Conservation (phyloP, 2,113 vertebrate genomes). For the Upupa epops region DNA sequence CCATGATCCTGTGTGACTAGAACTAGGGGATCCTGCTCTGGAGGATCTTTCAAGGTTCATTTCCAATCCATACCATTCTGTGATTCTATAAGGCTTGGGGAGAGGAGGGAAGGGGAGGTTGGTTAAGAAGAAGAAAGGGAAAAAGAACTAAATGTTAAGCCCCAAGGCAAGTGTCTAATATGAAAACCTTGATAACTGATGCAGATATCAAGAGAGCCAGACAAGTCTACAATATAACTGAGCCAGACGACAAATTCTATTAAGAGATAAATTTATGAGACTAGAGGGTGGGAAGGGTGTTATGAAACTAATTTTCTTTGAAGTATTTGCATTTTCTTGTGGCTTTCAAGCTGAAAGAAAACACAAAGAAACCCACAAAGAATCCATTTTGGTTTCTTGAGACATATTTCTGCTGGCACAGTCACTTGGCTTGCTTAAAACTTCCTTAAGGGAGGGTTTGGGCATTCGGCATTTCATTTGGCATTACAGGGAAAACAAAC, state of each 20-base stretch:
- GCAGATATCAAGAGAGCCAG: not conserved
- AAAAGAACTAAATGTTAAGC: not conserved
- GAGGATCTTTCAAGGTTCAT: too few relatives aligned
- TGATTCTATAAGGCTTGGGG: too few relatives aligned
- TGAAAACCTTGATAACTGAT: not conserved
- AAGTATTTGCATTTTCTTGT: not conserved
- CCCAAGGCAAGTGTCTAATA: not conserved
- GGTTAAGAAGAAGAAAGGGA: not conserved
- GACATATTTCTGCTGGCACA: not conserved
- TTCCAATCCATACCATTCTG: too few relatives aligned
- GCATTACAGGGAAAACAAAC: not conserved
- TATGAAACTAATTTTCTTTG: not conserved
- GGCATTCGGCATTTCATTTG: not conserved
- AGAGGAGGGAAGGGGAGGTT: too few relatives aligned
- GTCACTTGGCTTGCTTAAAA: too few relatives aligned
- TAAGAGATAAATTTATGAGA: not conserved
- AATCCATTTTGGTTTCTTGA: not conserved
- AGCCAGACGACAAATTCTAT: not conserved
- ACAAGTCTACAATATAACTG: not conserved
- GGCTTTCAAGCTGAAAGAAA: not conserved
- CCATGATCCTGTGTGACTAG: too few relatives aligned
- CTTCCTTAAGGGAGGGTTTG: too few relatives aligned
- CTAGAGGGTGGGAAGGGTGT: fast-evolving
- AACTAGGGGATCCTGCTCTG: too few relatives aligned
- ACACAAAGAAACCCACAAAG: not conserved